phyloP scores from a whole-genome alignment of 1,140 invertebrate species.

The Medauroidea extradentata region DNA sequence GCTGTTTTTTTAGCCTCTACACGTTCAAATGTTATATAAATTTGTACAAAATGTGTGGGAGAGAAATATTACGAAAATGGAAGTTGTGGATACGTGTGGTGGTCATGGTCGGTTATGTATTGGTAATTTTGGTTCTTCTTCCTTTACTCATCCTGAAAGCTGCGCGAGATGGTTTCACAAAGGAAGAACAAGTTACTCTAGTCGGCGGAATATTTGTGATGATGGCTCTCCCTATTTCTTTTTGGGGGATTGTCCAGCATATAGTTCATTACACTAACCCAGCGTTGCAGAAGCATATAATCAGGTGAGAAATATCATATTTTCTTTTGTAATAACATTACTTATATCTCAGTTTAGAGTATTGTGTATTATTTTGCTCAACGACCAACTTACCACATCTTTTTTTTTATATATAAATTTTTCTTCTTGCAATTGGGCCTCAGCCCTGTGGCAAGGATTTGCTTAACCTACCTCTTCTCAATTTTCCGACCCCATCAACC shows the following conservation, averaged over 20 bases:
- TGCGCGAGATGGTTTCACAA: conserved; percentile 63
- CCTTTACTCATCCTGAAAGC: conserved; percentile 70
- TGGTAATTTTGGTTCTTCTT: conserved; percentile 76
- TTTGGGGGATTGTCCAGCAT: conserved; percentile 93
- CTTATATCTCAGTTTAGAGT: conserved; percentile 1
- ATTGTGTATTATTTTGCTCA: not conserved
- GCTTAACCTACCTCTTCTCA: too few species aligned
- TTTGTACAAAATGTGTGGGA: too few species aligned
- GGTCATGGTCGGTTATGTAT: conserved; percentile 70
- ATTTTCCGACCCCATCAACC: too few species aligned
- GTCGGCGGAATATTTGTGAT: conserved; percentile 89
- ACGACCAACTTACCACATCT: too few species aligned
- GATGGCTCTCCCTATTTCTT: conserved; percentile 82
- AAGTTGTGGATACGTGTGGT: conserved; percentile 83
- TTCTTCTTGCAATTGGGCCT: too few species aligned
- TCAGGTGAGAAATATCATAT: conserved; percentile 56
- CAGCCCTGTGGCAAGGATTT: too few species aligned
- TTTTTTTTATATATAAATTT: too few species aligned
- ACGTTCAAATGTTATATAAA: too few species aligned
- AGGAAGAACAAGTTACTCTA: conserved; percentile 70
- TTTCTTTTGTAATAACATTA: not conserved
- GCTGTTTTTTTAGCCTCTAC: too few species aligned
- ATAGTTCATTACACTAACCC: conserved; percentile 92
- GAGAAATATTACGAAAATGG: conserved; percentile 53
- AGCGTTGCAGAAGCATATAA: conserved; percentile 89